Base-by-base conservation (phyloP, 2,888 invertebrate genomes). In the Hirtodrosophila histrioides region DNA sequence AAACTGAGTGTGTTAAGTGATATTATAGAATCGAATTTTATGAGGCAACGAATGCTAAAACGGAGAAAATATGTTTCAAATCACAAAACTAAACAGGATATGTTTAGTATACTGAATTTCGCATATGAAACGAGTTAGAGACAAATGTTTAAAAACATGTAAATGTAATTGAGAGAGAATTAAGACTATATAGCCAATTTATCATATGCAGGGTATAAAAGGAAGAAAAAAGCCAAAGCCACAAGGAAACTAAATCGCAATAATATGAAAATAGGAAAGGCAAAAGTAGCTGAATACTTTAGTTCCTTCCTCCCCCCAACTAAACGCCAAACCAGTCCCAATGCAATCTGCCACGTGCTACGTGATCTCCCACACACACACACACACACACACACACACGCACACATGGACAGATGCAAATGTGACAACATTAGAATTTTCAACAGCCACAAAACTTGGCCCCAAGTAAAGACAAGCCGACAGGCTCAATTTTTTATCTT, bases 371-470 rank as follows among this genome's bases (percentile, higher is more conserved):
- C 69, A 44, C 31, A 46, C 43, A 23, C 62, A 36, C 56, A 56
- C 50, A 31, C 56, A 24, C 48, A 51, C 55, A 64, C 56, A 65
- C 58, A 48, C 68, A 36, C 41, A 53, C 46, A 49, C 40, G 24
- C 66, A 35, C 50, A 31, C 58, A 53, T 54, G 50, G 11, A n/a
- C n/a, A 44, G 60, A 85, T 86, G 81, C 86, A 85, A 86, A 86
- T 84, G 86, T 85, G 86, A 71, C 84, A 84, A 83, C 86, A 88
- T 88, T 90, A 90, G 89, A 88, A 88, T 90, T 90, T 90, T 89
- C 90, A 90, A 90, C 89, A 88, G 80, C 75, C 78, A 53, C 35
- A 61, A 78, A 75, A 75, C 56, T 69, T 78, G 53, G 67, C 73
- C 77, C 77, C 73, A 75, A 54, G 44, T 69, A 49, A 75, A 65